These are phyloP conservation scores for Epinephelus coioides DNA, from an alignment of 2,797 vertebrate species.

Conservation along the genomic window DNA sequence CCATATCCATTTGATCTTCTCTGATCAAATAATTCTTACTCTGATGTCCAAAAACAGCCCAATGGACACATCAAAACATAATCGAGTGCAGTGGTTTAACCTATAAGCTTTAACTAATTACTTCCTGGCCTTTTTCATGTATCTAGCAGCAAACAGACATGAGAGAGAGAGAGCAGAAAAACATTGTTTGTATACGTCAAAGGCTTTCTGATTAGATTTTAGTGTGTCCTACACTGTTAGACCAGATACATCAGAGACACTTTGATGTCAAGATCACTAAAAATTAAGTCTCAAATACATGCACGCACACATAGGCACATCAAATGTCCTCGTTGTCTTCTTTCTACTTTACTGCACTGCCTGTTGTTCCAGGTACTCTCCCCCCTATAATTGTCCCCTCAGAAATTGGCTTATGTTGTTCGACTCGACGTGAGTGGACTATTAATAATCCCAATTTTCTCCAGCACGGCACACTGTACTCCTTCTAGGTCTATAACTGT, in stretches of 20 bases:
- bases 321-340: slow-evolving; percentile 8
- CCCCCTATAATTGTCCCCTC: slow-evolving; percentile 21
- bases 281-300: slow-evolving; percentile 15
- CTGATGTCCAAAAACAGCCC: slow-evolving; percentile 38
- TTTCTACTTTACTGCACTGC: slow-evolving; percentile 17
- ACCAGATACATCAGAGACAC: slow-evolving; percentile 40
- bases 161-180: slow-evolving; percentile 34
- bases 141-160: slow-evolving; percentile 25
- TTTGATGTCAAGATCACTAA: slow-evolving; percentile 56
- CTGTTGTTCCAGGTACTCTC: slow-evolving; percentile 14
- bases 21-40: slow-evolving; percentile 52
- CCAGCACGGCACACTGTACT: slow-evolving; percentile 29
- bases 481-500: slow-evolving; percentile 35
- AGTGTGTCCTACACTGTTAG: slow-evolving; percentile 25
- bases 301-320: slow-evolving; percentile 15
- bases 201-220: slow-evolving; percentile 46
- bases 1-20: slow-evolving; percentile 50
- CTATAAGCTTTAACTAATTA: slow-evolving; percentile 35
- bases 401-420: slow-evolving; percentile 50
- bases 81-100: slow-evolving; percentile 44
- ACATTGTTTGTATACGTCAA: slow-evolving; percentile 55
- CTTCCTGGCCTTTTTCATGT: slow-evolving; percentile 45
- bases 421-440: slow-evolving; percentile 37
- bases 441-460: slow-evolving; percentile 47
- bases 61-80: slow-evolving; percentile 45